Conservation (phyloP, 2,888 invertebrate genomes). For the Urechis unicinctus region DNA sequence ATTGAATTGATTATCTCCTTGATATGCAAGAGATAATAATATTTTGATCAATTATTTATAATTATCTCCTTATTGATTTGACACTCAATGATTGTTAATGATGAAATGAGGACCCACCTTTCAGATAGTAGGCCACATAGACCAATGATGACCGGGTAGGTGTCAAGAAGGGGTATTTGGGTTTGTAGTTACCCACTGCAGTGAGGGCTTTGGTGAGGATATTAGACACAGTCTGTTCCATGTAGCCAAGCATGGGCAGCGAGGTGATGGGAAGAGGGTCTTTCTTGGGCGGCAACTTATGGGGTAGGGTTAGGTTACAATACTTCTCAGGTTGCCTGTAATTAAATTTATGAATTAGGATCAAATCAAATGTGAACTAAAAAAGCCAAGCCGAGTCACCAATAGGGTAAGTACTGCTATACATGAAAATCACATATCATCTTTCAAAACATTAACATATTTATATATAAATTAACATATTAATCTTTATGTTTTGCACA, state of each 20-base stretch:
- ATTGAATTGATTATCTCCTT: too few relatives aligned
- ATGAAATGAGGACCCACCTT: slow-evolving; percentile 41
- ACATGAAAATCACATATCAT: too few relatives aligned
- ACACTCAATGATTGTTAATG: not conserved
- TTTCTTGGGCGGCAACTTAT: slow-evolving; percentile 48
- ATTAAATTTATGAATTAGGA: not conserved
- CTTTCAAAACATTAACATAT: too few relatives aligned
- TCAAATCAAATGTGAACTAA: not conserved
- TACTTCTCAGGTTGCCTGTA: slow-evolving; percentile 46
- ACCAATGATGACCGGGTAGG: slow-evolving; percentile 44
- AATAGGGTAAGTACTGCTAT: too few relatives aligned
- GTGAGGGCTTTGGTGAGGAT: slow-evolving; percentile 46
- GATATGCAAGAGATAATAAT: slow-evolving; percentile 5
- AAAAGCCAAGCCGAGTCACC: not conserved
- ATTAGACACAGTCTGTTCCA: slow-evolving; percentile 48
- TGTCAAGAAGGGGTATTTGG: slow-evolving; percentile 50
- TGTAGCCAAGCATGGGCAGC: slow-evolving; percentile 50
- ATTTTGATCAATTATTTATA: slow-evolving; percentile 5
- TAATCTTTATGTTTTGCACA: too few relatives aligned
- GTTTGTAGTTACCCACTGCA: slow-evolving; percentile 46
- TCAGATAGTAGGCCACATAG: slow-evolving; percentile 49
- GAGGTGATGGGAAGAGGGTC: slow-evolving; percentile 33
- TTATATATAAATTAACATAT: too few relatives aligned
- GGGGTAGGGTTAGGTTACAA: slow-evolving; percentile 42
- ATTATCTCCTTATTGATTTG: too few relatives aligned